Percentiles rank a stretch among this genome's conserved stretches.
phyloP scores from a whole-genome alignment of 1,140 invertebrate genomes.

The Uloborus diversus region DNA sequence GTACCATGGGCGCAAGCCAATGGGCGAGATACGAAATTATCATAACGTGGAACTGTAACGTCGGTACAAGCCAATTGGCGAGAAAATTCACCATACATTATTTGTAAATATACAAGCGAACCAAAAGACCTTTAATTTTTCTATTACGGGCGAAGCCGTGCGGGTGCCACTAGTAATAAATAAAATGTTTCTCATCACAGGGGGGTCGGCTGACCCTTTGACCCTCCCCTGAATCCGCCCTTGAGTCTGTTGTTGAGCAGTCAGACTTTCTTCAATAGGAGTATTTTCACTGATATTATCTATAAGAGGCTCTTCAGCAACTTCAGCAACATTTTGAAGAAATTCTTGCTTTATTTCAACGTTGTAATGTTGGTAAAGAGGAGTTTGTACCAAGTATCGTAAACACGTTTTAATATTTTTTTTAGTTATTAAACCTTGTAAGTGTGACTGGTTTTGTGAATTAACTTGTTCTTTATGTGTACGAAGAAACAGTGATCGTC shows the following conservation, averaged over 20 bases:
- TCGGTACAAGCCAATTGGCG: no score
- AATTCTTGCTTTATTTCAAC: background rate
- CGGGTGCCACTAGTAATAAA: no score
- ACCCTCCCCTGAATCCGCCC: no score
- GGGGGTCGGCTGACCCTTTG: no score
- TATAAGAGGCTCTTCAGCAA: background rate
- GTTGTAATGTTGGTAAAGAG: background rate
- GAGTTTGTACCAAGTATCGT: background rate
- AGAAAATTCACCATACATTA: no score
- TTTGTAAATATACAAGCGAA: no score
- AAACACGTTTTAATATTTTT: background rate
- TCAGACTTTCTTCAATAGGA: background rate
- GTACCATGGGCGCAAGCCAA: no score
- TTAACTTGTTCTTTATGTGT: background rate
- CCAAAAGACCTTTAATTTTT: no score
- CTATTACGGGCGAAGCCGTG: no score
- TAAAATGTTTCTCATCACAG: no score
- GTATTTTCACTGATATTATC: background rate
- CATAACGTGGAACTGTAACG: no score
- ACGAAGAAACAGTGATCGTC: background rate
- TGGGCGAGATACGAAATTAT: no score
- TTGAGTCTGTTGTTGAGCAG: background rate
- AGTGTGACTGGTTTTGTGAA: background rate
- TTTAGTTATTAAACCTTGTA: background rate
- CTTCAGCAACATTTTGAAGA: background rate